Evolutionary conservation across 1,140 invertebrate genomes (phyloP), one percentile per base, ranked within the genome.

Genomic region (Potamilus streckersoni): DNA sequence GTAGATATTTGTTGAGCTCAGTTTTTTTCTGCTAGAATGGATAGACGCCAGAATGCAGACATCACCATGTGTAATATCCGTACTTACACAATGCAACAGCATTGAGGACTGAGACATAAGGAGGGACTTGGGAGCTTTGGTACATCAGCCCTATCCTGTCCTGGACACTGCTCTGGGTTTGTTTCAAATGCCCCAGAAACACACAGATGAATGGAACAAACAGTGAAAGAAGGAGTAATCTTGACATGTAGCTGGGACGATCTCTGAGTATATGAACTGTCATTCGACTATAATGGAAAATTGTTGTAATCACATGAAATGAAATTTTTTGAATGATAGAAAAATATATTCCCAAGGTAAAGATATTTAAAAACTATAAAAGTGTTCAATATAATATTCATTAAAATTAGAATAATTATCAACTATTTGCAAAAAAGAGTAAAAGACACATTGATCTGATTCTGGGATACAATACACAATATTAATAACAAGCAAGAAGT

Each of bases 121-220:
- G 79, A 5, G 84, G 81, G 5, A 83, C 82, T 71, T 80, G 81
- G 8, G 81, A 78, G 14, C 79, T 76, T 71, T 87, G 85, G 73
- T 86, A 87, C 38, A 88, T 63, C 5, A 86, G 23, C 1, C 86
- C 86, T 5, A 80, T 80, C 60, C 84, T 66, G 74, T 85, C 84
- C 78, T 85, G 85, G 13, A 87, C 76, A 66, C 83, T 84, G 16
- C 79, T 73, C 71, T 85, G 84, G 59, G 82, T 84, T 31, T 76
- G 69, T 6, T 81, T 68, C 62, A 88, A 67, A 27, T 76, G 79
- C 0, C 85, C 86, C 15, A 88, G 79, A 72, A 87, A 87, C 14
- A 85, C 69, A 17, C 83, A 71, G 57, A 87, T 83, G 73, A 88
- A 86, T 2, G 80, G 81, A 0, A 85, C 82, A 67, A 85, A 86